Base-by-base conservation (phyloP, 2,113 vertebrate genomes). In the Platichthys flesus region DNA sequence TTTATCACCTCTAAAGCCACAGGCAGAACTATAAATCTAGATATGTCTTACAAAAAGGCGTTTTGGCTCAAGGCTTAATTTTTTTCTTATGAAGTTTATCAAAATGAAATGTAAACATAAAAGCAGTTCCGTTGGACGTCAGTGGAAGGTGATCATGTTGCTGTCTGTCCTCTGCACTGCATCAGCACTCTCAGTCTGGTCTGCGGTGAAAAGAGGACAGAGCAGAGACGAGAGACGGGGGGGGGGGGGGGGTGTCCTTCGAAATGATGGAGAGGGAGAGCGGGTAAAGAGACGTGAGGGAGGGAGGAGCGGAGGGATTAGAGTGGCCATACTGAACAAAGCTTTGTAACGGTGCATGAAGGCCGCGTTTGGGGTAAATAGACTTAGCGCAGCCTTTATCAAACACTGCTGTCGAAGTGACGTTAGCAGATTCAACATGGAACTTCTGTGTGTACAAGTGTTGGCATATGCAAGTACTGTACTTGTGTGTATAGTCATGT, bases 291-390 rank as follows among this genome's bases (percentile, higher is more conserved):
- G 31, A 66, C 5, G 23, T 31, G 65, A 59, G 40, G 57, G 69
- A 76, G 54, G 64, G 74, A 56, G 54, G 54, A 63, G 56, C 35
- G 21, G 31, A n/a, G 76, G 72, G 88, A 85, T 83, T 83, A 84
- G 7, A 78, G 71, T 49, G 15, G 18, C 16, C 23, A 9, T 13
- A 71, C 64, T n/a, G 62, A 81, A 85, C 76, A 89, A 82, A 84
- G 88, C 83, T 85, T 67, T 81, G 76, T 47, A 91, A 82, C 76
- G 3, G 79, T 28, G 81, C 81, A 76, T 85, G 86, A 84, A 78
- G 66, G 54, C 54, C 5, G 37, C 58, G 77, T 81, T 86, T 79
- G 56, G 28, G 24, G 66, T 76, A 80, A 89, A 88, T 56, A 87
- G 65, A 82, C 81, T 82, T 85, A 85, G 13, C 0, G 20, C 61